A percentile compares a stretch with the other conserved stretches of the same genome.
phyloP scores from a whole-genome alignment of 2,888 invertebrate species.

The Platycheirus albimanus region DNA sequence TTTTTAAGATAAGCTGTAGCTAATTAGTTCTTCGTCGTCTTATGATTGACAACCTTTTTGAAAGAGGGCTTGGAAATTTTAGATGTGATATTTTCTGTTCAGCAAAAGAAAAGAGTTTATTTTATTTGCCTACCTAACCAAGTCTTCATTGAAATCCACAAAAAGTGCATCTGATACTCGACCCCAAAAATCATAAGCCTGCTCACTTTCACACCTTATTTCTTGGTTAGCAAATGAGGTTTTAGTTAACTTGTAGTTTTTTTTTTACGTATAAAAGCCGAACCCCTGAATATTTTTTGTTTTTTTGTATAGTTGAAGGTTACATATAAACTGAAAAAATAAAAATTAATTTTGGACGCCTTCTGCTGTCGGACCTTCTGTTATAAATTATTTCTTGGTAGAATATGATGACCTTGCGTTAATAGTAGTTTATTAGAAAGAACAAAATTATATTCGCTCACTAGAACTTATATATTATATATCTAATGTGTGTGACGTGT shows the following conservation, averaged over 20 bases:
- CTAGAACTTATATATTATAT: too few species aligned
- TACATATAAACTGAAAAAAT: not conserved
- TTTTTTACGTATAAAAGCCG: conserved; percentile 9
- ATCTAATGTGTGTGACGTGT: not conserved
- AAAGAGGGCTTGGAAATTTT: conserved; percentile 25
- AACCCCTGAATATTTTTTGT: conserved; percentile 1
- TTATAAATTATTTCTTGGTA: conserved; percentile 29
- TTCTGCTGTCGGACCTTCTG: conserved; percentile 14
- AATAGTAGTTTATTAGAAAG: conserved; percentile 14
- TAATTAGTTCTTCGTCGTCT: conserved; percentile 60
- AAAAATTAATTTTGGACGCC: conserved; percentile 17
- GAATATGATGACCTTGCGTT: conserved; percentile 36
- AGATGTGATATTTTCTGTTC: not conserved
- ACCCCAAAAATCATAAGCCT: too few species aligned
- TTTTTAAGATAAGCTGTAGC: conserved; percentile 35
- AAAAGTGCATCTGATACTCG: not conserved
- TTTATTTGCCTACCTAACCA: conserved; percentile 36
- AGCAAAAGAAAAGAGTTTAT: conserved; percentile 41
- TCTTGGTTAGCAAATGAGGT: conserved; percentile 46
- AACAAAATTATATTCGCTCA: conserved; percentile 4
- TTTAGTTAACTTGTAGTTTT: conserved; percentile 50
- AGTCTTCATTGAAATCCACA: not conserved
- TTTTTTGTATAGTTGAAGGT: conserved; percentile 9
- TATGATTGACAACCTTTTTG: conserved; percentile 43
- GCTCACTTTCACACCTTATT: too few species aligned